Percentiles rank a stretch among this genome's conserved stretches.
These are phyloP conservation scores for Cantharis rufa DNA, from an alignment of 2,888 invertebrate species.

Conservation along the genomic window DNA sequence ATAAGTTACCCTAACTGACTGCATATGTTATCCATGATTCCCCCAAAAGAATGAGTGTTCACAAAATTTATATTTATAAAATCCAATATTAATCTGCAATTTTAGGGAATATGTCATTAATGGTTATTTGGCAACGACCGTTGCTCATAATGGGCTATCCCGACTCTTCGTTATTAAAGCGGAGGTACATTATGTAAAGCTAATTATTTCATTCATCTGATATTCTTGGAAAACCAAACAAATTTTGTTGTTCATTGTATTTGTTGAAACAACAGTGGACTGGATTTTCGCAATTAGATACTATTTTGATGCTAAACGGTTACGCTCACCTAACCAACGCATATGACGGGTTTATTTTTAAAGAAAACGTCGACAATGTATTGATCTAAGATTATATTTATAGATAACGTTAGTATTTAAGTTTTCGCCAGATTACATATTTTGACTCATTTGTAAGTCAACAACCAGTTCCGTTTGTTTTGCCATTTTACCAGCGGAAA, in stretches of 20 bases:
- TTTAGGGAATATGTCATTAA: conserved; percentile 33
- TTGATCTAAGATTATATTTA: neutral
- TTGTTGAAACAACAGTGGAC: neutral
- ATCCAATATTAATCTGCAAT: conserved; percentile 40
- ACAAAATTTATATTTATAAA: conserved; percentile 39
- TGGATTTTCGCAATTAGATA: neutral
- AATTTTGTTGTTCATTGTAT: neutral
- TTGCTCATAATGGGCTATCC: neutral
- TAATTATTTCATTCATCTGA: neutral
- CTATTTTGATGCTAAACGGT: neutral
- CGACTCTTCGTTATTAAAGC: neutral
- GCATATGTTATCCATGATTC: conserved; percentile 34
- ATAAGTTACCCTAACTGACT: conserved; percentile 29
- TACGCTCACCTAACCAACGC: neutral
- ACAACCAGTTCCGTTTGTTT: neutral
- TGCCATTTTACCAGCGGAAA: neutral
- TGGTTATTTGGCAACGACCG: conserved; percentile 31
- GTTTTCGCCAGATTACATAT: neutral
- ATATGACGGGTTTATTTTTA: neutral
- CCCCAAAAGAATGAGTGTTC: conserved; percentile 33
- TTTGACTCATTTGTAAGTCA: neutral
- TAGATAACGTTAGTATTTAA: neutral
- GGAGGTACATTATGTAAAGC: neutral
- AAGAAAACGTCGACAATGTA: neutral
- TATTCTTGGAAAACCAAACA: neutral